These are phyloP conservation scores for Cercopithecus mona DNA, from an alignment of 2,113 vertebrate species.

Conservation along the genomic window DNA sequence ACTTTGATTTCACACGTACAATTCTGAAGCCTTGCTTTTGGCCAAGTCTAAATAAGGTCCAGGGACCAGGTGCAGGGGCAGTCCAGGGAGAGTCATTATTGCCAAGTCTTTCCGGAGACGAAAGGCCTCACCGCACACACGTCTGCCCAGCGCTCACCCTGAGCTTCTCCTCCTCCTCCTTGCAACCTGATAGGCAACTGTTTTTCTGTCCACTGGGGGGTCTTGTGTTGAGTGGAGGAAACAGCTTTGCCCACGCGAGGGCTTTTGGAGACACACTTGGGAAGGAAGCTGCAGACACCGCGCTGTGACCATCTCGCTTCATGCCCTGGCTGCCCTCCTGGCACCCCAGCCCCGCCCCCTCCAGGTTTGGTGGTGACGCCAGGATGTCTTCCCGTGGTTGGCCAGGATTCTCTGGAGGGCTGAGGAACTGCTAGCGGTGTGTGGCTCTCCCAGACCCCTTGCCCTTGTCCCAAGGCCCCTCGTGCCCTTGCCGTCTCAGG, in stretches of 20 bases:
- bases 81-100: too few species aligned
- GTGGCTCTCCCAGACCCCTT: background rate
- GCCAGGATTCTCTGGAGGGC: background rate
- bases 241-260: too few species aligned
- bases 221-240: too few species aligned
- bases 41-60: background rate
- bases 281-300: background rate
- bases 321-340: background rate
- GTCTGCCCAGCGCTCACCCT: background rate
- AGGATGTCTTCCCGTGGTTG: accelerated
- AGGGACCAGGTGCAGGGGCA: background rate
- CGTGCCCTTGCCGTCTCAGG: background rate
- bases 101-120: background rate
- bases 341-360: background rate
- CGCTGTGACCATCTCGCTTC: accelerated
- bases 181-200: background rate
- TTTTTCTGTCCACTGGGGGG: background rate
- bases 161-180: background rate
- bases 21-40: too few species aligned
- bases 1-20: accelerated
- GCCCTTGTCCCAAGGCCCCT: background rate
- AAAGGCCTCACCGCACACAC: background rate
- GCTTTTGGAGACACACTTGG: background rate
- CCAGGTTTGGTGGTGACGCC: accelerated
- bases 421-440: accelerated